Evolutionary conservation across 2,797 vertebrate genomes (phyloP), one percentile per base, ranked within the genome.

Genomic region (Cyprinodon diabolis): DNA sequence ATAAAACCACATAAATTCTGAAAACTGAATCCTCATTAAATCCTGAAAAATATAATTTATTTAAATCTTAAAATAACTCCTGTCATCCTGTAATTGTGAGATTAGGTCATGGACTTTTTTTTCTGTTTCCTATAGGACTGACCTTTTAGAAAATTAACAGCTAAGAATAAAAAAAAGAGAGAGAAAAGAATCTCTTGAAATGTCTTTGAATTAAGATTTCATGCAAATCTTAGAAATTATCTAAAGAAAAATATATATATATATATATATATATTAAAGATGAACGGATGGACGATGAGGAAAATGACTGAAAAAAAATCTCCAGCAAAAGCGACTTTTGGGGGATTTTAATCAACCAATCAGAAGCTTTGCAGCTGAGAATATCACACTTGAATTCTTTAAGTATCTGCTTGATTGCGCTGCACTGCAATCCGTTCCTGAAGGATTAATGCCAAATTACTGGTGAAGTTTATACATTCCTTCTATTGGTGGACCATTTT

Each of bases 121-220:
- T 63, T 8, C 10, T 30, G 21, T 43, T 63, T 45, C 11, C 11
- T 62, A 40, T 1, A 43, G 11, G 19, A 19, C 19, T 14, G 4
- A n/a, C 3, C 19, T 17, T 60, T 56, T 17, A 57, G 30, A 15
- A 35, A 35, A 76, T 72, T 25, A 67, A 70, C 60, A 83, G 89
- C 76, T 65, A 8, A 55, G 14, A 45, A 79, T 74, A 73, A 48
- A 55, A 69, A 76, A 72, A 8, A 43, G 37, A 30, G 30, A 30
- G 30, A 30, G 30, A 30, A 30, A 30, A 30, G 17, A 40, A 1
- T 62, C 35, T 40, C 9, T 21, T 37, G 9, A 40, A 21, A 40
- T 40, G 0, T 40, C 4, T 21, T 40, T 25, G 30, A 37, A 43
- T 43, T 43, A 17, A 17, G 51, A 43, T 63, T 21, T 43, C 17